These are phyloP conservation scores for Zosterops hypoxanthus DNA, from an alignment of 2,113 vertebrate species.

Conservation along the genomic window DNA sequence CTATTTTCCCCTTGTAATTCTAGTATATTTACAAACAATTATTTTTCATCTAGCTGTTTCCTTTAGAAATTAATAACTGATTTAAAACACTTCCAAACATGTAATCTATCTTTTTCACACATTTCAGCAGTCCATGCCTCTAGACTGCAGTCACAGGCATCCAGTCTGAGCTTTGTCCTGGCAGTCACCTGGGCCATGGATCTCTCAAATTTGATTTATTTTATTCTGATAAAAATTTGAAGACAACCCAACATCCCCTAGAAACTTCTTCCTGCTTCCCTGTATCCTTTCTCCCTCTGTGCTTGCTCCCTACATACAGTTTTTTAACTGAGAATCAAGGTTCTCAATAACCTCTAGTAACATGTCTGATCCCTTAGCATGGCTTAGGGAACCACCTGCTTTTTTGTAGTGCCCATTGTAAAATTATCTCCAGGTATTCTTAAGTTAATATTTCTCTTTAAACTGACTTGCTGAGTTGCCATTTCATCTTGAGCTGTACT, in stretches of 20 bases:
- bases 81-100: not conserved
- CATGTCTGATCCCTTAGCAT: not conserved
- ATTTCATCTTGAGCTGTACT: not conserved
- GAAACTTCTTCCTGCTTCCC: not conserved
- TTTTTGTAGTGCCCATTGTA: not conserved
- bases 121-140: not conserved
- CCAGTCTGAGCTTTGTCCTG: not conserved
- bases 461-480: not conserved
- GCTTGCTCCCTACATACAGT: not conserved
- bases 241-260: not conserved
- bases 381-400: not conserved
- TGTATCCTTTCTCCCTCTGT: not conserved
- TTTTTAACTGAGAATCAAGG: not conserved
- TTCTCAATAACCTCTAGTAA: not conserved
- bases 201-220: not conserved
- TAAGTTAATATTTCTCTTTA: not conserved
- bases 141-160: not conserved
- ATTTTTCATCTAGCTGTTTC: not conserved
- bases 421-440: not conserved
- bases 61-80: not conserved
- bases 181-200: not conserved
- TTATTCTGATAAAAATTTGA: not conserved
- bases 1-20: not conserved
- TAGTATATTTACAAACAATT: not conserved
- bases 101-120: not conserved